Conservation (phyloP, 2,888 invertebrate species). For the Subacronicta megacephala region DNA sequence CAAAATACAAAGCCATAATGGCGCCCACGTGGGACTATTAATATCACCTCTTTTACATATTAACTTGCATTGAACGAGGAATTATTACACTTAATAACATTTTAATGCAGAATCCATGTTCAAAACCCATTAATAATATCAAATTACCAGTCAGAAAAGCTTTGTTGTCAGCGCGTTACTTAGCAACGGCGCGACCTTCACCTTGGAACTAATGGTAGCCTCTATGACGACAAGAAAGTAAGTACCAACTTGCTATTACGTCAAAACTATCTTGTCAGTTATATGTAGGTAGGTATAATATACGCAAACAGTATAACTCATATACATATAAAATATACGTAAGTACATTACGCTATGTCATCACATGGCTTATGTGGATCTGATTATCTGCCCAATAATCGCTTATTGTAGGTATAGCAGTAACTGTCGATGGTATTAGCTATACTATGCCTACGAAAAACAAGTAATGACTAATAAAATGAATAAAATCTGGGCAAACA, state of each 20-base stretch:
- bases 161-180: constrained; percentile 67
- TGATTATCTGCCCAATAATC: not conserved
- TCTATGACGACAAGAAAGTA: constrained; percentile 45
- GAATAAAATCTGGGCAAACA: too few relatives aligned
- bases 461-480: too few relatives aligned
- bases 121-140: constrained; percentile 55
- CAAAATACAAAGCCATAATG: constrained; percentile 27
- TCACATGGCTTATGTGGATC: not conserved
- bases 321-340: constrained; percentile 3
- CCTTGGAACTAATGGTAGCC: constrained; percentile 58
- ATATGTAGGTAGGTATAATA: too few relatives aligned
- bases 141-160: constrained; percentile 48
- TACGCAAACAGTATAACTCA: not conserved
- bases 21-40: constrained; percentile 44
- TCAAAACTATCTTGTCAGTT: constrained; percentile 28
- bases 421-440: too few relatives aligned
- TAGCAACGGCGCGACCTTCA: constrained; percentile 57
- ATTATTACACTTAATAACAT: constrained; percentile 55
- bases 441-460: too few relatives aligned
- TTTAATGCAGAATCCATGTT: constrained; percentile 60
- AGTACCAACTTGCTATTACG: constrained; percentile 29
- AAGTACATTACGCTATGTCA: not conserved
- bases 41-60: constrained; percentile 17
- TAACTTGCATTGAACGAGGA: constrained; percentile 32
- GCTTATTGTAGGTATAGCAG: too few relatives aligned